A percentile compares a stretch with the other conserved stretches of the same genome.
These are phyloP conservation scores for Chaetorhynchus papuensis DNA, from an alignment of 2,113 vertebrate genomes.

Conservation along the genomic window DNA sequence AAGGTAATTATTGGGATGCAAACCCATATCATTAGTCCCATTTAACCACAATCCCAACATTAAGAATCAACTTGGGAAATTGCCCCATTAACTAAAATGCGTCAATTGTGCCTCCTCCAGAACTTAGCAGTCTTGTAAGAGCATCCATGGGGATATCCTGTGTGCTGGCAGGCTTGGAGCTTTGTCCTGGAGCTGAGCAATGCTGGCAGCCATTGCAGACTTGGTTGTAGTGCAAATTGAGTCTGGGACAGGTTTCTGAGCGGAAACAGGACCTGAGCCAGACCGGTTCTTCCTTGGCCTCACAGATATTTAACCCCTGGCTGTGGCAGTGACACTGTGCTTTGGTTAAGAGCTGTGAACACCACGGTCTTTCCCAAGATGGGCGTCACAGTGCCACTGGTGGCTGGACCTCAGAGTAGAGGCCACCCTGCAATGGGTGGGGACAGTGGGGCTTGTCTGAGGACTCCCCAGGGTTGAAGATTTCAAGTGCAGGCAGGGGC, in stretches of 20 bases:
- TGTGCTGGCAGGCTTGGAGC: not conserved
- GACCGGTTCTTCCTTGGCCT: not conserved
- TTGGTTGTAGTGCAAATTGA: not conserved
- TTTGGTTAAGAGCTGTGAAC: not conserved
- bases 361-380: not conserved
- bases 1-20: not conserved
- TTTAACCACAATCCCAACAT: not conserved
- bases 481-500: not conserved
- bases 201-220: not conserved
- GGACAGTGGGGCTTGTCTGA: not conserved
- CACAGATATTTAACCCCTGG: not conserved
- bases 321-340: not conserved
- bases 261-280: not conserved
- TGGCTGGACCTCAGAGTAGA: not conserved
- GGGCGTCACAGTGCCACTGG: not conserved
- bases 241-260: not conserved
- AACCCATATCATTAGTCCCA: not conserved
- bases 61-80: not conserved
- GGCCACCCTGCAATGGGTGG: not conserved
- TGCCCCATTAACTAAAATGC: not conserved
- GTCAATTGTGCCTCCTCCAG: not conserved
- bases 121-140: not conserved
- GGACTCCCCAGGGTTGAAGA: not conserved
- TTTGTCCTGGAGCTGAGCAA: not conserved
- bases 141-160: not conserved